Evolutionary conservation across 2,888 invertebrate genomes (phyloP).

Genomic region (Ormyrus rosae): DNA sequence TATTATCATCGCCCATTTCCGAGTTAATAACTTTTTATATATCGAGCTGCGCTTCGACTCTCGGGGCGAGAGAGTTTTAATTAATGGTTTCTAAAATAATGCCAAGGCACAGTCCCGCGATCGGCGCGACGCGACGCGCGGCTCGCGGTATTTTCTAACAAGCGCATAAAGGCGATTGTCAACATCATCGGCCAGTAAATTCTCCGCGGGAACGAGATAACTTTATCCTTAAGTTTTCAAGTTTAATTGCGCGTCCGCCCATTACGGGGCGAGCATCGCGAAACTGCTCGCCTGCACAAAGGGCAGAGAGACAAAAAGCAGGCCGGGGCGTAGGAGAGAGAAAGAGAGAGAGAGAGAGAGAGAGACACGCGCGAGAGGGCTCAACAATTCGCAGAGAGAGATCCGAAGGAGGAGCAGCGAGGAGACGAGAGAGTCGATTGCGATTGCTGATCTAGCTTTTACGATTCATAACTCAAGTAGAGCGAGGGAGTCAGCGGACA

Average conservation of each 20-base stretch:
- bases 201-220: background rate
- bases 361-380: background rate
- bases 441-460: conserved; percentile 73
- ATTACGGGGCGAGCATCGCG: conserved; percentile 2
- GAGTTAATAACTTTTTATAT: too few relatives aligned
- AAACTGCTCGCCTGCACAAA: conserved; percentile 23
- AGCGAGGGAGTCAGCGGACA: conserved; percentile 63
- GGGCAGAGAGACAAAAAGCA: conserved; percentile 2
- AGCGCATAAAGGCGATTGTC: too few relatives aligned
- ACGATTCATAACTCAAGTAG: conserved; percentile 73
- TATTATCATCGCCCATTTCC: too few relatives aligned
- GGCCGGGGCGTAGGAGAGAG: background rate
- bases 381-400: background rate
- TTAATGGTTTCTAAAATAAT: too few relatives aligned
- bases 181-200: too few relatives aligned
- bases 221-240: conserved; percentile 20
- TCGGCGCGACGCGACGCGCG: too few relatives aligned
- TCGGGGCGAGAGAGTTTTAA: too few relatives aligned
- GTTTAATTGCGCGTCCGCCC: conserved; percentile 4
- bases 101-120: too few relatives aligned
- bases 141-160: too few relatives aligned
- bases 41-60: too few relatives aligned
- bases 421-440: conserved; percentile 58
- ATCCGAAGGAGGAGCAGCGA: conserved; percentile 38
- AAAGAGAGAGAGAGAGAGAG: conserved; percentile 33